Percentiles rank a stretch among this genome's conserved stretches.
These are phyloP conservation scores for Achroia grisella DNA, from an alignment of 1,140 invertebrate genomes.

Conservation along the genomic window DNA sequence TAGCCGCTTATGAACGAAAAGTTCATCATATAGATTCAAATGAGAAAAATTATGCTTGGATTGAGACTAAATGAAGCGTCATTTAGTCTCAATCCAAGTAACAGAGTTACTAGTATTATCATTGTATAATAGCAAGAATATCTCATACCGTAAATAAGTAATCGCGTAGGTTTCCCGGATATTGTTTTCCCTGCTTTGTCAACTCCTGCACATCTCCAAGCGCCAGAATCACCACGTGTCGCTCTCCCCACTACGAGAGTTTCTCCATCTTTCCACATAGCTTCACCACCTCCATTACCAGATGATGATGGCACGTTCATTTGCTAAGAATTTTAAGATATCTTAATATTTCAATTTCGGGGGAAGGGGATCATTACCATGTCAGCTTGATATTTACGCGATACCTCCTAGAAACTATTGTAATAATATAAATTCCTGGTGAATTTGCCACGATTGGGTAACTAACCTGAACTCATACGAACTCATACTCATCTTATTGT, in stretches of 20 bases:
- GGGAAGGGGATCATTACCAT: no score
- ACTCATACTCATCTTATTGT: no score
- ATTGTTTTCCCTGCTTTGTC: slow-evolving; percentile 31
- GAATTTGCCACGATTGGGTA: no score
- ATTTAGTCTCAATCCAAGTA: background rate
- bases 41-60: background rate
- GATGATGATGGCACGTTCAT: slow-evolving; percentile 26
- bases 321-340: no score
- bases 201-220: slow-evolving; percentile 47
- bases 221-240: slow-evolving; percentile 45
- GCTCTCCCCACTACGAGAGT: slow-evolving; percentile 43
- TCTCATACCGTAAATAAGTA: slow-evolving; percentile 49
- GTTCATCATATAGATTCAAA: background rate
- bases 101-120: no score
- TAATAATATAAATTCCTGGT: no score
- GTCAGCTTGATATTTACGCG: no score
- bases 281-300: slow-evolving; percentile 22
- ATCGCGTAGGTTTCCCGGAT: slow-evolving; percentile 35
- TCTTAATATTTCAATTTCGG: no score
- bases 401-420: no score
- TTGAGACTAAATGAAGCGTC: background rate
- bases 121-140: no score
- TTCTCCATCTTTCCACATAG: slow-evolving; percentile 30
- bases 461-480: no score
- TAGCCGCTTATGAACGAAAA: no score